phyloP scores from a whole-genome alignment of 2,888 invertebrate species.

The Andrena haemorrhoa region DNA sequence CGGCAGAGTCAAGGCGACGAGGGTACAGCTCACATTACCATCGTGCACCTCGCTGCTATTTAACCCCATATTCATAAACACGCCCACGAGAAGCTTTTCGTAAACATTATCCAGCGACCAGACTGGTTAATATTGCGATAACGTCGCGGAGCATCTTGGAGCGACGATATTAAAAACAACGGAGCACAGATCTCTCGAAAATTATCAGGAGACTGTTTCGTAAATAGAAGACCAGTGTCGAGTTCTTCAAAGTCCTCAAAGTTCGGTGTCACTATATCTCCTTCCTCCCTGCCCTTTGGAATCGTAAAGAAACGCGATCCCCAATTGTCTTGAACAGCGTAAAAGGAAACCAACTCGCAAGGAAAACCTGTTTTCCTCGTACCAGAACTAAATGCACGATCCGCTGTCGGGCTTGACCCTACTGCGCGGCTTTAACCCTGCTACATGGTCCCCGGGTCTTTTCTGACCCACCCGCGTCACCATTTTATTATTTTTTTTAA shows the following conservation, averaged over 20 bases:
- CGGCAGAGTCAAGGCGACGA: background rate
- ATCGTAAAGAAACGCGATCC: slow-evolving; percentile 19
- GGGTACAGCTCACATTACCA: slow-evolving; percentile 20
- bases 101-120: background rate
- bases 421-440: too few species aligned
- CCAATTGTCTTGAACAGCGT: slow-evolving; percentile 2
- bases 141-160: background rate
- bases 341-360: slow-evolving; percentile 26
- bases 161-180: background rate
- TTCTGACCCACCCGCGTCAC: too few species aligned
- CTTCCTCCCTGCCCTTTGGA: background rate
- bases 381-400: background rate
- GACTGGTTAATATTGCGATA: background rate
- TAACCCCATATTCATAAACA: slow-evolving; percentile 13
- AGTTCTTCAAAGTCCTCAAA: too few species aligned
- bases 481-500: too few species aligned
- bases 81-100: slow-evolving; percentile 6
- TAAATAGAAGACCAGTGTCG: too few species aligned
- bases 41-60: slow-evolving; percentile 17
- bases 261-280: background rate
- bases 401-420: background rate
- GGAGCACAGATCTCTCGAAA: background rate
- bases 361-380: slow-evolving; percentile 25
- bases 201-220: too few species aligned
- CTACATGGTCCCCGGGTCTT: too few species aligned